These are phyloP conservation scores for Archips xylosteana DNA, from an alignment of 2,888 invertebrate genomes.

Conservation along the genomic window DNA sequence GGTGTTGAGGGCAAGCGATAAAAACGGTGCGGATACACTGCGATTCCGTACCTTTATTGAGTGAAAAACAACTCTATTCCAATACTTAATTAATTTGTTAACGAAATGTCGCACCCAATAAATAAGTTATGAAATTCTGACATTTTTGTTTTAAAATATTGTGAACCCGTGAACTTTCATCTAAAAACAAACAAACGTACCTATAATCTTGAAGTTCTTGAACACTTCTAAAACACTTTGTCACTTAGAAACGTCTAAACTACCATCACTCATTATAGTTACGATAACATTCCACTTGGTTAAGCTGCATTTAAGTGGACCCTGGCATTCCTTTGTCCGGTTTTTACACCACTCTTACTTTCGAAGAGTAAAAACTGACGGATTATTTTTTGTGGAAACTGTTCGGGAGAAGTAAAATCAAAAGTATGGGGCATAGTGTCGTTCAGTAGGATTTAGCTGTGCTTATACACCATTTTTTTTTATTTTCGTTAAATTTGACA, in stretches of 20 bases:
- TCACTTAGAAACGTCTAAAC: neutral
- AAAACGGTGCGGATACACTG: too few species aligned
- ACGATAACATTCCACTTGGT: conserved; percentile 43
- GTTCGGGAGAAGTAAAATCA: conserved; percentile 27
- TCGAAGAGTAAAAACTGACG: conserved; percentile 46
- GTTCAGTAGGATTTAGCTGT: neutral
- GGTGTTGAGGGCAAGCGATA: too few species aligned
- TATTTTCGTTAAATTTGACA: too few species aligned
- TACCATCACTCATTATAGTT: neutral
- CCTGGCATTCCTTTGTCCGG: conserved; percentile 49
- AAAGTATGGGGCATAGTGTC: conserved; percentile 14
- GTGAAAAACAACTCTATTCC: too few species aligned
- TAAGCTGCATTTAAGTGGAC: conserved; percentile 57
- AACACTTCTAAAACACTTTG: neutral
- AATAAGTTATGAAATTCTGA: too few species aligned
- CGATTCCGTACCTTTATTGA: too few species aligned
- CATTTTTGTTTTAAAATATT: neutral
- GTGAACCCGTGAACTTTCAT: neutral
- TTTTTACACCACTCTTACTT: conserved; percentile 57
- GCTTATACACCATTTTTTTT: too few species aligned
- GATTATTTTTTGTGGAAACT: conserved; percentile 40
- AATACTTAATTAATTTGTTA: too few species aligned
- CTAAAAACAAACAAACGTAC: neutral
- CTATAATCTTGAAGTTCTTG: neutral
- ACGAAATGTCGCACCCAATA: too few species aligned